These are phyloP conservation scores for Drosophila emarginata DNA, from an alignment of 2,888 invertebrate genomes.

Conservation along the genomic window DNA sequence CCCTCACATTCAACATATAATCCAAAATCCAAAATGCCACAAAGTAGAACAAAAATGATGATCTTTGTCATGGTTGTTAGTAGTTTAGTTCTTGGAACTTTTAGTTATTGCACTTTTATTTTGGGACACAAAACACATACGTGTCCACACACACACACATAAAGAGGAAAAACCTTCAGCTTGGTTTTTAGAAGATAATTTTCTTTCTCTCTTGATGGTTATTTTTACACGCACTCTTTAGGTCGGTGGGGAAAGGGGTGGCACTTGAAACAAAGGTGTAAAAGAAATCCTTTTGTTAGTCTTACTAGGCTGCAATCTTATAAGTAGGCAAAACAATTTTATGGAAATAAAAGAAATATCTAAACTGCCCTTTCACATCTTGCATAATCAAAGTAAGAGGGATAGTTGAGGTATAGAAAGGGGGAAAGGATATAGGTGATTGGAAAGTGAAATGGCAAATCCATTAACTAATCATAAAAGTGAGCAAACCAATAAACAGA, in stretches of 20 bases:
- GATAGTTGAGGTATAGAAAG: background rate
- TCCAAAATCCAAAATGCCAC: slow-evolving; percentile 1
- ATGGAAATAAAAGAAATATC: background rate
- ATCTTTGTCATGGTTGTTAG: slow-evolving; percentile 2
- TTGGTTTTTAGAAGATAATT: slow-evolving; percentile 17
- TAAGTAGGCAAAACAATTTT: slow-evolving; percentile 1
- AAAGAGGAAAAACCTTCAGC: slow-evolving; percentile 21
- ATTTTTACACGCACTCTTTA: slow-evolving; percentile 24
- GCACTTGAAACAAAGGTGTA: slow-evolving; percentile 1
- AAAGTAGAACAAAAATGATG: slow-evolving; percentile 3
- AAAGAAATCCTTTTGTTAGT: background rate
- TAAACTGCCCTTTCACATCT: slow-evolving; percentile 64
- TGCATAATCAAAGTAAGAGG: background rate
- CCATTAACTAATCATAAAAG: slow-evolving; percentile 70
- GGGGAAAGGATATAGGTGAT: slow-evolving; percentile 5
- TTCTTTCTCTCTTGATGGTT: slow-evolving; percentile 33
- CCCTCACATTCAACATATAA: slow-evolving; percentile 31
- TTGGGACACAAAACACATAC: background rate
- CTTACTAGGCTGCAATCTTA: background rate
- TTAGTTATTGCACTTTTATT: slow-evolving; percentile 1
- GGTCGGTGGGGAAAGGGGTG: background rate
- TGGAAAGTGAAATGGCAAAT: slow-evolving; percentile 62
- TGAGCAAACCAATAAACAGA: slow-evolving; percentile 3
- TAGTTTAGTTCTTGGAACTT: background rate
- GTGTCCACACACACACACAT: slow-evolving; percentile 3